Evolutionary conservation across 2,113 vertebrate species (phyloP).

Genomic region (Neodon shergylaensis): DNA sequence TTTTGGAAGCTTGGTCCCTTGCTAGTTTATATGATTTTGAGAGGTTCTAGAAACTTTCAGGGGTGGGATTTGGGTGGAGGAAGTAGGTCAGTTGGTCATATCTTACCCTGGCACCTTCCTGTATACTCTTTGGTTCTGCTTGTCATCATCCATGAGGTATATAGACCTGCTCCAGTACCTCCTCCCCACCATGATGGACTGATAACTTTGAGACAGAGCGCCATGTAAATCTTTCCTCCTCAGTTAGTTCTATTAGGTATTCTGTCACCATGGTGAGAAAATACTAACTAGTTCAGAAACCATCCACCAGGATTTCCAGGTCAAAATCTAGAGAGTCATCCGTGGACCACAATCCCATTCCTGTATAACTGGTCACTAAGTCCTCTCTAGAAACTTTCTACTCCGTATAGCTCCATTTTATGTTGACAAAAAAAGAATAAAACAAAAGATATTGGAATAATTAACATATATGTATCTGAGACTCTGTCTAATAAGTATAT

Average conservation of each 20-base stretch:
- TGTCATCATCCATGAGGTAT: background rate
- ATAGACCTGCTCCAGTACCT: background rate
- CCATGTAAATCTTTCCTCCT: background rate
- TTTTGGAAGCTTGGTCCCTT: background rate
- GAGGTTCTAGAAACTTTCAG: background rate
- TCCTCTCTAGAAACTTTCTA: constrained; percentile 39
- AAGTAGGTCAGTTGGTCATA: background rate
- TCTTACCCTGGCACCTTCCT: background rate
- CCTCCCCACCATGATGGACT: background rate
- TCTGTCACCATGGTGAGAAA: background rate
- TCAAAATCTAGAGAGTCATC: background rate
- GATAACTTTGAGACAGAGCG: background rate
- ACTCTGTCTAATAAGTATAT: background rate
- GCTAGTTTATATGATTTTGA: background rate
- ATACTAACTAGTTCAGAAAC: background rate
- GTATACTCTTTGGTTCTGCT: background rate
- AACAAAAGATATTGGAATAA: constrained; percentile 36
- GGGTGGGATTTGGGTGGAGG: background rate
- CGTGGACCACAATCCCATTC: background rate
- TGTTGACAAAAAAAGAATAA: constrained; percentile 4
- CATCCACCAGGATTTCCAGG: background rate
- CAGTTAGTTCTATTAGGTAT: background rate
- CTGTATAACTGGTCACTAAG: background rate
- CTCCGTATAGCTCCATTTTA: background rate
- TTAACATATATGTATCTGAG: background rate